Conservation (phyloP, 2,797 vertebrate genomes). For the Margarornis squamiger region DNA sequence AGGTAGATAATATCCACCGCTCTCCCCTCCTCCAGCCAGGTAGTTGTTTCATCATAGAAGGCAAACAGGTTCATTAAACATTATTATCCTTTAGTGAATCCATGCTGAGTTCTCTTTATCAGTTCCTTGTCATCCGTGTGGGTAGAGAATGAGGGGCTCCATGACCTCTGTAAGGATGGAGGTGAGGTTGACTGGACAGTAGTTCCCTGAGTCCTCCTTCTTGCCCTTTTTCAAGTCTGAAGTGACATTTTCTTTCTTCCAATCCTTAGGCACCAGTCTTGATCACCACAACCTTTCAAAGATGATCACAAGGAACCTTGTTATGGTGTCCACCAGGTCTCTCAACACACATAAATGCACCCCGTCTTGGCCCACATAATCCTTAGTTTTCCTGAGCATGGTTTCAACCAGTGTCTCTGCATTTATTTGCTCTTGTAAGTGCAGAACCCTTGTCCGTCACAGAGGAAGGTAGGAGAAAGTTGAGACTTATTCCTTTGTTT, state of each 20-base stretch:
- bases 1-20: neutral
- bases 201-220: neutral
- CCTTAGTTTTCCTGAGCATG: neutral
- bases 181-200: neutral
- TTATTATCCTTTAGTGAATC: neutral
- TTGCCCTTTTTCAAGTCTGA: neutral
- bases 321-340: fast-evolving
- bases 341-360: neutral
- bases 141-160: fast-evolving
- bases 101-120: neutral
- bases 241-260: neutral
- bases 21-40: neutral
- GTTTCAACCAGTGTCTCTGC: neutral
- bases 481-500: neutral
- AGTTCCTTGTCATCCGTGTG: neutral
- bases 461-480: neutral
- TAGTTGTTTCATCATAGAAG: neutral
- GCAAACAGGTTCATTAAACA: neutral
- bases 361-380: too few species aligned
- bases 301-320: neutral
- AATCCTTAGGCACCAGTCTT: neutral
- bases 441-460: neutral
- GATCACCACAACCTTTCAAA: neutral
- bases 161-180: neutral
- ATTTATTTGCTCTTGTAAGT: neutral